These are phyloP conservation scores for Mimachlamys varia DNA, from an alignment of 2,888 invertebrate genomes.

Conservation along the genomic window DNA sequence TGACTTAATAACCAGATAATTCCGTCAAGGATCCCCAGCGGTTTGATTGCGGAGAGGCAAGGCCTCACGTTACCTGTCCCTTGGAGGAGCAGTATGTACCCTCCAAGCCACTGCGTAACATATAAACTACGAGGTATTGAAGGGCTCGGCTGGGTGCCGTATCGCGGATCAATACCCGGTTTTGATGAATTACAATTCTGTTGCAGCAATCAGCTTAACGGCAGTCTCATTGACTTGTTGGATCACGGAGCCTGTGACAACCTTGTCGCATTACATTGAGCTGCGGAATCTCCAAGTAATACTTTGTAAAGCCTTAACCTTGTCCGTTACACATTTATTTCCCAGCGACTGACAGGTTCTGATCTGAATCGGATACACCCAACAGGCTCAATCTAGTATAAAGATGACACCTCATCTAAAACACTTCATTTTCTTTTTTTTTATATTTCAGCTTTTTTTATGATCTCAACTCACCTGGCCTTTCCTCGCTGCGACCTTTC, in stretches of 20 bases:
- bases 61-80: background rate
- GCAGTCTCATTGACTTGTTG: constrained; percentile 22
- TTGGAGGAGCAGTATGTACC: background rate
- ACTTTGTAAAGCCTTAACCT: background rate
- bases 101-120: background rate
- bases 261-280: constrained; percentile 14
- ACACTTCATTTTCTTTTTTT: background rate
- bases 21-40: constrained; percentile 6
- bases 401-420: background rate
- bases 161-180: background rate
- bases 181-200: constrained; percentile 36
- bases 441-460: background rate
- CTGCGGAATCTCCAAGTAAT: background rate
- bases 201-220: constrained; percentile 36
- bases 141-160: constrained; percentile 7
- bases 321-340: background rate
- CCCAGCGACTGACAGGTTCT: background rate
- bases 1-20: constrained; percentile 36
- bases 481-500: background rate
- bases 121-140: background rate
- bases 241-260: background rate
- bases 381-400: background rate
- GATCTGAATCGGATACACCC: background rate
- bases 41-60: background rate
- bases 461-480: background rate